Conservation (phyloP, 2,888 invertebrate species). For the Eulithis prunata region DNA sequence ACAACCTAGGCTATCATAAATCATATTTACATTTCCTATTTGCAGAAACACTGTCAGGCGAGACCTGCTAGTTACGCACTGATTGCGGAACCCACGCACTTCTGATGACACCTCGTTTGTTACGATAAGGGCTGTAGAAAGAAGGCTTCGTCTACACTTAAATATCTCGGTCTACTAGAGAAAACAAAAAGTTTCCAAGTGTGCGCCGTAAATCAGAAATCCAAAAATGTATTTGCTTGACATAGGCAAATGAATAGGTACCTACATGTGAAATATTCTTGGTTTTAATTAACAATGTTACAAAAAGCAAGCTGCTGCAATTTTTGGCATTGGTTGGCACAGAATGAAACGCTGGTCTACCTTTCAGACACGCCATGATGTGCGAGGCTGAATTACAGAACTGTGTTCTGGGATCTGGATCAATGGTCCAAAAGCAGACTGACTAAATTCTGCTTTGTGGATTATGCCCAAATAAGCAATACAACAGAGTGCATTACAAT, state of each 20-base stretch:
- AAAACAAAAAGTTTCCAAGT: background rate
- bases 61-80: constrained; percentile 40
- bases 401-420: background rate
- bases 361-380: no score
- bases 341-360: no score
- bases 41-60: constrained; percentile 40
- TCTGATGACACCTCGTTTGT: constrained; percentile 47
- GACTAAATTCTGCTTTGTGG: no score
- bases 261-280: no score
- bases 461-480: no score
- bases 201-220: no score
- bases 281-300: no score
- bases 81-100: constrained; percentile 47
- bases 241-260: no score
- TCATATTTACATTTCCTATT: constrained; percentile 43
- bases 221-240: no score
- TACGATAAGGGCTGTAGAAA: constrained; percentile 37
- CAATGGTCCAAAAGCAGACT: no score
- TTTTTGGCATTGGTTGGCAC: background rate
- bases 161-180: constrained; percentile 2
- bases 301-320: background rate
- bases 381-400: no score
- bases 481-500: no score
- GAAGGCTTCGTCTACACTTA: constrained; percentile 8
- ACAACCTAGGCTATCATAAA: constrained; percentile 38